Evolutionary conservation across 2,797 vertebrate species (phyloP).

Genomic region (Lagorchestes hirsutus): DNA sequence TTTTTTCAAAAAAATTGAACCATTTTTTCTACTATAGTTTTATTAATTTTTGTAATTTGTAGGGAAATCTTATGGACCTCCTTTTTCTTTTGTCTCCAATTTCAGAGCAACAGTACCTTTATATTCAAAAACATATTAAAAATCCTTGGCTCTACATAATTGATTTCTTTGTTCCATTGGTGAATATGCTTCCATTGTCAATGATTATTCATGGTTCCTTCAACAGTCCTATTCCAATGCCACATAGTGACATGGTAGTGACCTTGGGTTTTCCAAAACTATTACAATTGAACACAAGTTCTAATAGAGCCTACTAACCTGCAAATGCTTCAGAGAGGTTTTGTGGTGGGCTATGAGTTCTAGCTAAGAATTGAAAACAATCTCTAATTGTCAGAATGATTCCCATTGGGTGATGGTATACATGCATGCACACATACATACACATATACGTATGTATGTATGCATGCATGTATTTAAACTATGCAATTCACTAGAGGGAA

Average conservation of each 20-base stretch:
- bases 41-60: not conserved
- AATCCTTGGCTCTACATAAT: not conserved
- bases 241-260: not conserved
- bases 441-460: too few species aligned
- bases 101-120: not conserved
- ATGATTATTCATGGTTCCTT: not conserved
- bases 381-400: not conserved
- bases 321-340: not conserved
- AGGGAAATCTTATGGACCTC: not conserved
- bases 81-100: constrained; percentile 6
- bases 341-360: not conserved
- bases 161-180: constrained; percentile 16
- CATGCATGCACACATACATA: not conserved
- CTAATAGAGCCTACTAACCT: not conserved
- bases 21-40: constrained; percentile 49
- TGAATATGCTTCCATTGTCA: not conserved
- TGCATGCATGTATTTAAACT: not conserved
- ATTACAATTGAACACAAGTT: not conserved
- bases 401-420: not conserved
- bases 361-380: not conserved
- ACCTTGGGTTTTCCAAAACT: not conserved
- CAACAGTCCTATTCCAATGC: not conserved
- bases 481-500: not conserved
- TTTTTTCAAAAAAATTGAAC: constrained; percentile 6
- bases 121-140: not conserved